Percentiles rank a stretch among this genome's conserved stretches.
Conservation (phyloP, 2,113 vertebrate species). For the Calidris pugnax region DNA sequence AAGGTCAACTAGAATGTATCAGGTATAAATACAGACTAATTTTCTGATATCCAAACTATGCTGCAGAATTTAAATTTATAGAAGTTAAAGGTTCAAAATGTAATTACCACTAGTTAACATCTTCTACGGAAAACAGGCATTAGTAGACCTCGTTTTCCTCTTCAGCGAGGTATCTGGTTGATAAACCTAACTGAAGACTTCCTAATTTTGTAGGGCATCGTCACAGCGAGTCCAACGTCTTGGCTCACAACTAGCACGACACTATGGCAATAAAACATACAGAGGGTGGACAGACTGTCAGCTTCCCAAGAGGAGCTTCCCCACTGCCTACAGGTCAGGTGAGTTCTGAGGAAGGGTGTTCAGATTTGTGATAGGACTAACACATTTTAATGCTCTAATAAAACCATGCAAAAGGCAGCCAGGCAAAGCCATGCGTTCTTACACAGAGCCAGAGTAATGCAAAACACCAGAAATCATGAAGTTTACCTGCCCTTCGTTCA, state of each 20-base stretch:
- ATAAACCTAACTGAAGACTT: background rate
- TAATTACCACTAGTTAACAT: background rate
- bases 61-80: background rate
- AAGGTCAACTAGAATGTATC: background rate
- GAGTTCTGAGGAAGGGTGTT: background rate
- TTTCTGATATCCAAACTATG: background rate
- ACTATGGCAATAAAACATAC: background rate
- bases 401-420: background rate
- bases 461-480: background rate
- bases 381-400: background rate
- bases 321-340: background rate
- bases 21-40: background rate
- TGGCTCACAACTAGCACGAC: background rate
- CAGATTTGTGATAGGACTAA: background rate
- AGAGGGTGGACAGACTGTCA: background rate
- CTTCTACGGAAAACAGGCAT: background rate
- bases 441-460: background rate
- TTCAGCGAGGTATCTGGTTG: background rate
- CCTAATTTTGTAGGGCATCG: background rate
- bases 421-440: background rate
- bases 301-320: background rate
- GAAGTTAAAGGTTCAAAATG: background rate
- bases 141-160: background rate
- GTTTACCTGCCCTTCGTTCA: background rate
- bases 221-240: background rate